phyloP scores from a whole-genome alignment of 2,888 invertebrate species.

The Iselma pallidipennis region DNA sequence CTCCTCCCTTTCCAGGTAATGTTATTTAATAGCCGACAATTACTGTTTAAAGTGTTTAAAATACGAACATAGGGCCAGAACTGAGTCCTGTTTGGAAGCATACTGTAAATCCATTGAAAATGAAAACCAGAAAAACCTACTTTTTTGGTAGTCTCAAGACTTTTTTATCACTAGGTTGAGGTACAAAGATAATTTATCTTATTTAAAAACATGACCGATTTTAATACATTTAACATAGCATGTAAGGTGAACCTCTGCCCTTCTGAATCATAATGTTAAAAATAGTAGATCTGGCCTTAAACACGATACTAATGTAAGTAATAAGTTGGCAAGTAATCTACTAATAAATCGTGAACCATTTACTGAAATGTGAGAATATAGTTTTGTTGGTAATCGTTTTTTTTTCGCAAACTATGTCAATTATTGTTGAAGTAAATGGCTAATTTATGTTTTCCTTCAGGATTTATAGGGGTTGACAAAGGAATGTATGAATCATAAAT shows the following conservation, averaged over 20 bases:
- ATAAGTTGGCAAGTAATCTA: background rate
- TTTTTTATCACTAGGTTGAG: background rate
- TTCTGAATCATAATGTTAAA: background rate
- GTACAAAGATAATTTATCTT: too few species aligned
- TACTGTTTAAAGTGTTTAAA: background rate
- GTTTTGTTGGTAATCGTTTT: background rate
- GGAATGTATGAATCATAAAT: background rate
- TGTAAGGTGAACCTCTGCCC: background rate
- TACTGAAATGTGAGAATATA: background rate
- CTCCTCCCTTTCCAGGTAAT: slow-evolving; percentile 21
- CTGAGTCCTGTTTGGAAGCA: too few species aligned
- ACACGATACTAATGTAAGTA: background rate
- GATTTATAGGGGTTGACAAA: background rate
- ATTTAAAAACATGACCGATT: background rate
- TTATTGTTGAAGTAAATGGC: background rate
- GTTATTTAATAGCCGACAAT: slow-evolving; percentile 3
- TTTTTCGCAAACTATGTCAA: background rate
- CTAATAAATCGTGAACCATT: background rate
- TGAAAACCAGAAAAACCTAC: too few species aligned
- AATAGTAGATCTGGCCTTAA: background rate
- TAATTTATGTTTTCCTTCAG: background rate
- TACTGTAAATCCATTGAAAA: too few species aligned
- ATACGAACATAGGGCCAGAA: too few species aligned
- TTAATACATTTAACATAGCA: background rate
- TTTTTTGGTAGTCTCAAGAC: background rate